Percentiles rank a stretch among this genome's conserved stretches.
These are phyloP conservation scores for Smutsia temminckii DNA, from an alignment of 2,797 vertebrate genomes.

Conservation along the genomic window DNA sequence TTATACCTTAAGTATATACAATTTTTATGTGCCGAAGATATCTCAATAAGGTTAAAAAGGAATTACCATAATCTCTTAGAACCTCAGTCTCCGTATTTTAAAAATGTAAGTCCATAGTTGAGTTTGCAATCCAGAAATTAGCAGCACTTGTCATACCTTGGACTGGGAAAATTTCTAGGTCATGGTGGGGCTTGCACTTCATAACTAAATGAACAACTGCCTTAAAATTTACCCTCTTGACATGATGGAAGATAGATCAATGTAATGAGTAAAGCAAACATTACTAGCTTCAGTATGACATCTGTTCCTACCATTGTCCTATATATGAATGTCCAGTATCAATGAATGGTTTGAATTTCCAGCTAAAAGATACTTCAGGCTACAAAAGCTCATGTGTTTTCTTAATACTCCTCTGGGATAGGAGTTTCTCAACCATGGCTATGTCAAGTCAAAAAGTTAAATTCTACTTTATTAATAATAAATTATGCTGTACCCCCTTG, in stretches of 20 bases:
- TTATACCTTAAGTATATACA: not conserved
- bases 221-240: slow-evolving; percentile 50
- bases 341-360: not conserved
- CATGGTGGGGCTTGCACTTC: not conserved
- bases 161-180: slow-evolving; percentile 14
- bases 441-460: not conserved
- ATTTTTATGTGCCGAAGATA: not conserved
- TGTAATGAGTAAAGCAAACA: slow-evolving; percentile 17
- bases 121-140: not conserved
- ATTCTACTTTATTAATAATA: not conserved
- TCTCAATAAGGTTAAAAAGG: not conserved
- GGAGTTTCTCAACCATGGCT: not conserved
- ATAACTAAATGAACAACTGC: slow-evolving; percentile 40
- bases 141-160: not conserved
- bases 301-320: not conserved
- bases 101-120: not conserved
- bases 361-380: not conserved
- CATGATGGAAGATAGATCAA: not conserved
- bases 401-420: not conserved
- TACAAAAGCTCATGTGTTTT: not conserved
- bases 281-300: not conserved
- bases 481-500: not conserved
- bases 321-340: not conserved
- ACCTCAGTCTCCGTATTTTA: not conserved
- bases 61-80: not conserved